Conservation (phyloP, 2,113 vertebrate species). For the Cryptotis parvus region DNA sequence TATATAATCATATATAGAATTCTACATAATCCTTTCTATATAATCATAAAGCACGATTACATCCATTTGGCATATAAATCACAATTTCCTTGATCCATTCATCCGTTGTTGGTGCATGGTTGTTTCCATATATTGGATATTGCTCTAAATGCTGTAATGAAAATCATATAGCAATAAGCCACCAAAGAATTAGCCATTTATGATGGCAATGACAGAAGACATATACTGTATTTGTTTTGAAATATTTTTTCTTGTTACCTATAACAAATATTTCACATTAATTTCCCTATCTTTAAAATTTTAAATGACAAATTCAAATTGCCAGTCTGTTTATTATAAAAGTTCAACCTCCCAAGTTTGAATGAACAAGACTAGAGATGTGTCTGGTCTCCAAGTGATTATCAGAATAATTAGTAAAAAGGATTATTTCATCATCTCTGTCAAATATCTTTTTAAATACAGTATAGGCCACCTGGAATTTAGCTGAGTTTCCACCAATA, state of each 20-base stretch:
- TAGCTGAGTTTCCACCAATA: background rate
- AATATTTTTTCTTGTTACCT: conserved; percentile 10
- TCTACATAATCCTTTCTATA: too few species aligned
- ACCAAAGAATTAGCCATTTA: background rate
- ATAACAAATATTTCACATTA: background rate
- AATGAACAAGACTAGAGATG: background rate
- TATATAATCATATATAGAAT: too few species aligned
- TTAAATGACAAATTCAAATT: background rate
- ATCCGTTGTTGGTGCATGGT: too few species aligned
- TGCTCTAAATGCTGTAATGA: background rate
- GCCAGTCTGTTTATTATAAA: background rate
- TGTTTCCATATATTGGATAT: too few species aligned
- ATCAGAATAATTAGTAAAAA: background rate
- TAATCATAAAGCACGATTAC: too few species aligned
- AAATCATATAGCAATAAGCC: background rate
- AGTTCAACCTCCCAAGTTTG: background rate
- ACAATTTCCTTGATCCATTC: too few species aligned
- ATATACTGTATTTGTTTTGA: background rate
- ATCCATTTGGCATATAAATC: too few species aligned
- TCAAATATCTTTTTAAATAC: background rate
- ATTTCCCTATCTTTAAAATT: conserved; percentile 8
- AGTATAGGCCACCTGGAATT: background rate
- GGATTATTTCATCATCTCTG: background rate
- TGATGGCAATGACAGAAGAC: background rate
- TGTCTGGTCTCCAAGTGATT: background rate